A percentile compares a stretch with the other conserved stretches of the same genome.
phyloP scores from a whole-genome alignment of 2,888 invertebrate species.

The Chouioia cunea region DNA sequence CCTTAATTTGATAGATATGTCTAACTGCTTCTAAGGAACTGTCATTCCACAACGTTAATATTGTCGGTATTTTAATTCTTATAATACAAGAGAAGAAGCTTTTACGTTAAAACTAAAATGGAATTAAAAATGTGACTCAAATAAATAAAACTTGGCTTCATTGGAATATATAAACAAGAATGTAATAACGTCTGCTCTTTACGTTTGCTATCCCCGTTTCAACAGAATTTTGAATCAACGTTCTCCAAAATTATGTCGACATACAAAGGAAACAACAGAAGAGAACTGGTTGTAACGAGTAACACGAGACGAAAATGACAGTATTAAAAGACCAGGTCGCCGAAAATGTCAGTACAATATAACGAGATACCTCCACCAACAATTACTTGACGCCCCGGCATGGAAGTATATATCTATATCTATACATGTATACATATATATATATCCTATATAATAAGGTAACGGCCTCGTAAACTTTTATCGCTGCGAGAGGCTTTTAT shows the following conservation, averaged over 20 bases:
- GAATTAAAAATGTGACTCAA: no score
- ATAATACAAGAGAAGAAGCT: no score
- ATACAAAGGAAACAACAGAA: neutral
- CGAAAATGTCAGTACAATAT: constrained; percentile 27
- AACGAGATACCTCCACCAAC: neutral
- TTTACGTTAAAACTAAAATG: no score
- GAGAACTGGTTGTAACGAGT: neutral
- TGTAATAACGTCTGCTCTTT: no score
- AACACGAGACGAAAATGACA: constrained; percentile 30
- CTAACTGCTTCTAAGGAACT: no score
- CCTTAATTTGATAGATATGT: no score
- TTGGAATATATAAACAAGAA: no score
- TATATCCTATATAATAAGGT: constrained; percentile 48
- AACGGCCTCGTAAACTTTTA: constrained; percentile 45
- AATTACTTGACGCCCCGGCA: constrained; percentile 10
- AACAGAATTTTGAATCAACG: neutral
- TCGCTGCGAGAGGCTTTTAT: constrained; percentile 36
- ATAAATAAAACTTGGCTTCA: no score
- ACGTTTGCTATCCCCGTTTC: neutral
- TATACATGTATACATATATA: no score
- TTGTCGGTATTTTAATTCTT: no score
- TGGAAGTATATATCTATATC: no score
- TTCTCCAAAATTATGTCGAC: neutral
- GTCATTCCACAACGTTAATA: no score
- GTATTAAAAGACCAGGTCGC: constrained; percentile 18